Base-by-base conservation (phyloP, 2,888 invertebrate genomes). In the Metallyticus violacea region DNA sequence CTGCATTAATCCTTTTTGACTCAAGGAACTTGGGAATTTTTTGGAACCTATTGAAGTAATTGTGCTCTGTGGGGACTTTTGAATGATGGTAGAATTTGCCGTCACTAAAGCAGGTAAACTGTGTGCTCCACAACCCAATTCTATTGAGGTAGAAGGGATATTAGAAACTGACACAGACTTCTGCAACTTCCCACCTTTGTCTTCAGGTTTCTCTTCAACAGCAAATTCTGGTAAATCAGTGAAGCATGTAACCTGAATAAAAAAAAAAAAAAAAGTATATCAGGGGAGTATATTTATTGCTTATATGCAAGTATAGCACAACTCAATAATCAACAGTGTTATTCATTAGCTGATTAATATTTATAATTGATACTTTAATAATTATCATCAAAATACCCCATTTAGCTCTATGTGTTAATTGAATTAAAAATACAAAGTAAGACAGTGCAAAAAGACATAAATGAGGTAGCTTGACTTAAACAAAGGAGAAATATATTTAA, bases 1-100 rank as follows among this genome's bases (percentile, higher is more conserved):
- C 90, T 97, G 96, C 97, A 97, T 97, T 29, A 97, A 93, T 22
- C 97, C 97, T 90, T 95, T 96, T 88, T 95, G 95, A 25, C 94
- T 94, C 3, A 93, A 93, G 88, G 93, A 94, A 7, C 94, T 94
- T 6, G 83, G 27, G 80, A 79, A 86, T 85, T 88, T 79, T 85
- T 78, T 85, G 28, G 88, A 79, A 76, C 79, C 29, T 9, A 85
- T 76, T 5, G 62, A 26, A 9, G 79, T 29, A 62, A 15, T 82
- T 15, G 77, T 26, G 9, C 77, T 77, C n/a, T 83, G 77, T 4
- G 27, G 28, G 0, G 28, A n/a, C 7, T 28, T 40, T n/a, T 77
- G 77, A 9, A 22, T 29, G 28, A 29, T 7, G 22, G 26, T 40
- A 1, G 28, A 25, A 22, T 30, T 6, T 78, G 26, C 30, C 27